A percentile compares a stretch with the other conserved stretches of the same genome.
Evolutionary conservation across 2,797 vertebrate species (phyloP).

Genomic region (Enteromius paludinosus): DNA sequence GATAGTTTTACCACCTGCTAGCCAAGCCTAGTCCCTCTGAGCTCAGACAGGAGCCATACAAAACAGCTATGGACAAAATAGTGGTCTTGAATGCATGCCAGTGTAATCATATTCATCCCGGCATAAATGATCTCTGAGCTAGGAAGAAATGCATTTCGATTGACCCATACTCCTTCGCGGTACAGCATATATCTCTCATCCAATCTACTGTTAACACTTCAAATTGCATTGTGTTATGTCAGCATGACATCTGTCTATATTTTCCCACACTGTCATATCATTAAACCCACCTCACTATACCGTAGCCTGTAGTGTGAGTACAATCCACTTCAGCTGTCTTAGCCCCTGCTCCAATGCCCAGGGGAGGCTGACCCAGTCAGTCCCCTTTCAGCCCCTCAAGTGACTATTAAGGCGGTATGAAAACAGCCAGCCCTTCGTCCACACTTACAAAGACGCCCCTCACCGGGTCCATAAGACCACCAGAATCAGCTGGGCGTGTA

Average conservation of each 20-base stretch:
- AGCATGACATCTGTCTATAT: slow-evolving; percentile 1
- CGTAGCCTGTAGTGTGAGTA: slow-evolving; percentile 22
- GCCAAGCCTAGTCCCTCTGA: slow-evolving; percentile 46
- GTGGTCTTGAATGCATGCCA: slow-evolving; percentile 34
- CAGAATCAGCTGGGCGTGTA: slow-evolving; percentile 60
- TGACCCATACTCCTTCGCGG: neutral
- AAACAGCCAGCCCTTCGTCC: slow-evolving; percentile 50
- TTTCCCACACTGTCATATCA: slow-evolving; percentile 12
- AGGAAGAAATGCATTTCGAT: neutral
- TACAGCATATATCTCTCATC: neutral
- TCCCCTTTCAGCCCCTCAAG: slow-evolving; percentile 54
- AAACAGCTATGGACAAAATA: slow-evolving; percentile 52
- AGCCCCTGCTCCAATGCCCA: slow-evolving; percentile 43
- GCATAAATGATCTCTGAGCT: neutral
- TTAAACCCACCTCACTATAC: slow-evolving; percentile 9
- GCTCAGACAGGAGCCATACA: slow-evolving; percentile 52
- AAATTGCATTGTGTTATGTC: neutral
- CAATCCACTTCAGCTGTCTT: slow-evolving; percentile 27
- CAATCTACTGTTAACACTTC: slow-evolving; percentile 8
- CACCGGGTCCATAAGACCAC: slow-evolving; percentile 47
- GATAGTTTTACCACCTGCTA: slow-evolving; percentile 78
- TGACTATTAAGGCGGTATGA: slow-evolving; percentile 58
- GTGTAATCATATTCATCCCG: neutral
- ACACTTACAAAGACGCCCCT: slow-evolving; percentile 52
- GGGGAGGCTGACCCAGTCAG: slow-evolving; percentile 50